Evolutionary conservation across 92 coral and sea anemone genomes (phyloP).

Genomic region (Porites evermanni): DNA sequence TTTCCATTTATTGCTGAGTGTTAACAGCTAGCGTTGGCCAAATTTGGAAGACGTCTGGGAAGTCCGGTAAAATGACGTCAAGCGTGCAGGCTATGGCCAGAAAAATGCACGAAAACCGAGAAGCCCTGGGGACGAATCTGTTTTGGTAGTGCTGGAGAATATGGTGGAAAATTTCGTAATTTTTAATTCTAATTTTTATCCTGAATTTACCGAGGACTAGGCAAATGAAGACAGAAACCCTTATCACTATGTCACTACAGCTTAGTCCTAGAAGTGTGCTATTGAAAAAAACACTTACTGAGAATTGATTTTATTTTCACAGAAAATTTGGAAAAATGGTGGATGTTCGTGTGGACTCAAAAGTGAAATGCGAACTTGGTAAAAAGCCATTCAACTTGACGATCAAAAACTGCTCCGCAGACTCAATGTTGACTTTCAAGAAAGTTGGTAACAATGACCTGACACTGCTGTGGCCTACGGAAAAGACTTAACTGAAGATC

Average conservation of each 20-base stretch:
- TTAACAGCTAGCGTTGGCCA: too few relatives aligned
- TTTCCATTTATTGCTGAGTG: too few relatives aligned
- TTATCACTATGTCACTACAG: not conserved
- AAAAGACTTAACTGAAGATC: conserved; percentile 1
- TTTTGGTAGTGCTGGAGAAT: too few relatives aligned
- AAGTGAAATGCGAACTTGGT: conserved; percentile 81
- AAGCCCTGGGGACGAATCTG: too few relatives aligned
- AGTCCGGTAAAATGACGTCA: too few relatives aligned
- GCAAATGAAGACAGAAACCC: too few relatives aligned
- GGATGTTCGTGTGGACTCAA: conserved; percentile 72
- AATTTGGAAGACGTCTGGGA: too few relatives aligned
- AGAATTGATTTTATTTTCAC: not conserved
- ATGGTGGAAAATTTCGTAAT: too few relatives aligned
- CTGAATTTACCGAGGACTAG: too few relatives aligned
- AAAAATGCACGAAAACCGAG: too few relatives aligned
- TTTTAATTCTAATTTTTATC: too few relatives aligned
- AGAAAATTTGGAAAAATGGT: conserved; percentile 70
- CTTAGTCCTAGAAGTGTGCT: too few relatives aligned
- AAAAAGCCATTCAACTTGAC: conserved; percentile 66
- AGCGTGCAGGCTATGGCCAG: not conserved
- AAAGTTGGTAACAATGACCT: conserved; percentile 78
- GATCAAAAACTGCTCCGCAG: conserved; percentile 61
- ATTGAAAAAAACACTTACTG: not conserved
- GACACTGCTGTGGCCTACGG: conserved; percentile 72
- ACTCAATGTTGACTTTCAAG: conserved; percentile 73